Evolutionary conservation across 2,113 vertebrate genomes (phyloP), one percentile per base, ranked within the genome.

Genomic region (Picathartes gymnocephalus): DNA sequence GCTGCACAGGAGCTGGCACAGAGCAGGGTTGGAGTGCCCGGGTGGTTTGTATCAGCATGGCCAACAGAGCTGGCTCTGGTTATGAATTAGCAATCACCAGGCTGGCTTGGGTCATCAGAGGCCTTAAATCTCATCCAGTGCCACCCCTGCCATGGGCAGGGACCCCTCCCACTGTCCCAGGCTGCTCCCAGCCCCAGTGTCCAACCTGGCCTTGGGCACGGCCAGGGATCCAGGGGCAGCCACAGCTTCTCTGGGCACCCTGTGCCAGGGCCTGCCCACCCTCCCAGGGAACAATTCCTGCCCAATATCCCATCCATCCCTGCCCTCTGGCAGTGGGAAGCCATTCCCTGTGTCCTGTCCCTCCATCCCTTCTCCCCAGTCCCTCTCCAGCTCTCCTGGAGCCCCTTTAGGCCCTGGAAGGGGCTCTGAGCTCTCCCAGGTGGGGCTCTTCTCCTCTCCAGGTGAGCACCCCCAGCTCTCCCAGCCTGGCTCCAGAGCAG

Each of bases 1-100:
- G 8, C 15, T 7, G 61, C 31, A 15, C 11, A 2, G 2, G 44
- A 61, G 31, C 33, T 42, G 25, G 17, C 13, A 58, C 1, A 0
- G 31, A 16, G 19, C 17, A 14, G 57, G 19, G 51, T 4, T 50
- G 30, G 45, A 21, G 39, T 11, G 35, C 22, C 13, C 18, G 23
- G 51, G 18, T 44, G 28, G 44, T 47, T 81, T 28, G 39, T 18
- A 30, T 60, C 39, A 74, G 39, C 30, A 2, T 1, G 8, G 17
- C 2, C 2, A 78, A 37, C 30, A 44, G 78, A 57, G 51, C 35
- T 66, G 60, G 7, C 24, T 74, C 40, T 74, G 24, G 24, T 60
- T 74, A 2, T 47, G 21, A n/a, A 47, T 54, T 53, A 31, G 1
- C 5, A 39, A 45, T 12, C 40, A 28, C 24, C 61, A 81, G 53